phyloP scores from a whole-genome alignment of 2,888 invertebrate species.

The Philereme transversata region DNA sequence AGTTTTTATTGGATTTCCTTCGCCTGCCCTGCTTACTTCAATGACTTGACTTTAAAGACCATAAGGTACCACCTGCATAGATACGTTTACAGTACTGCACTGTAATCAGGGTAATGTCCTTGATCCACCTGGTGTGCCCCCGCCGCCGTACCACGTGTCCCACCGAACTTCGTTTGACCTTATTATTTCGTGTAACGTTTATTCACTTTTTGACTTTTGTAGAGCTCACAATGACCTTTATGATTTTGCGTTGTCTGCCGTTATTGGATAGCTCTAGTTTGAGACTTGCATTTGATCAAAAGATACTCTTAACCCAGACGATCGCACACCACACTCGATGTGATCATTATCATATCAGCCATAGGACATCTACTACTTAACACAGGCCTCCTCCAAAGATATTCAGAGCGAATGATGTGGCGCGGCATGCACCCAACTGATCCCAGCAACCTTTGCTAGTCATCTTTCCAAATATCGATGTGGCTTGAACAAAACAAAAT shows the following conservation, averaged over 20 bases:
- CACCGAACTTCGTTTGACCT: constrained; percentile 21
- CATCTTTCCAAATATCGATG: background rate
- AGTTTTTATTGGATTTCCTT: constrained; percentile 12
- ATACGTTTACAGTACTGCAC: constrained; percentile 6
- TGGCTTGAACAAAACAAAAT: constrained; percentile 11
- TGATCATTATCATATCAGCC: too few relatives aligned
- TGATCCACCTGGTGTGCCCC: constrained; percentile 9
- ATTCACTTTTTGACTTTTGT: constrained; percentile 20
- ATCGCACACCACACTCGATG: background rate
- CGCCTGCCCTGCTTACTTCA: constrained; percentile 7
- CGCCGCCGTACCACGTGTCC: constrained; percentile 13
- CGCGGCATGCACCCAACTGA: too few relatives aligned
- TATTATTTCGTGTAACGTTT: constrained; percentile 13
- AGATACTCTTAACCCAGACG: background rate
- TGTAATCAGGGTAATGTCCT: constrained; percentile 12
- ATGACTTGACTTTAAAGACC: constrained; percentile 4
- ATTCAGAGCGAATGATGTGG: too few relatives aligned
- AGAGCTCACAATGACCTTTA: constrained; percentile 15
- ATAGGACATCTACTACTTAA: too few relatives aligned
- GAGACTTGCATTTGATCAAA: background rate
- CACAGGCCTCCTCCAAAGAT: too few relatives aligned
- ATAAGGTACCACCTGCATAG: constrained; percentile 1
- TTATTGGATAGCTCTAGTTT: background rate
- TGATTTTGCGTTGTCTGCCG: background rate
- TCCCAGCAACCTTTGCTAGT: too few relatives aligned